Evolutionary conservation across 2,113 vertebrate species (phyloP).

Genomic region (Zootoca vivipara): DNA sequence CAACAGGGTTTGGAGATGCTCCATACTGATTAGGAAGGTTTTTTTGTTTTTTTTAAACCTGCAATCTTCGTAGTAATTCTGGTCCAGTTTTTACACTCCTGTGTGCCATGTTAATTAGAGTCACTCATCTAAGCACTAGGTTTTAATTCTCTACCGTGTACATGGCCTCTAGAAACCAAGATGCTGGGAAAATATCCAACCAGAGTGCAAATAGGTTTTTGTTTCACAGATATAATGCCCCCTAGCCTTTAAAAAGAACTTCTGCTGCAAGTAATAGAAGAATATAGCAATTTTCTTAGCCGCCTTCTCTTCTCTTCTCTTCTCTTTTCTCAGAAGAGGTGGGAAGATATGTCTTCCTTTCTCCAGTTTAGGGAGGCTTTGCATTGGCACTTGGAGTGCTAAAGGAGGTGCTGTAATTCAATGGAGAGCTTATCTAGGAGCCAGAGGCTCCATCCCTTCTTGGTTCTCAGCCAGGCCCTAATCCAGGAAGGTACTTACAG

Average conservation of each 20-base stretch:
- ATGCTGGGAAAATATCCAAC: conserved; percentile 18
- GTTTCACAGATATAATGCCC: conserved; percentile 2
- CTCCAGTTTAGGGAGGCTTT: not conserved
- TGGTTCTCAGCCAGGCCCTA: not conserved
- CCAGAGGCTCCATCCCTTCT: not conserved
- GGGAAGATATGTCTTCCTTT: not conserved
- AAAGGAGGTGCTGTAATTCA: not conserved
- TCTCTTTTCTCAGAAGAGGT: not conserved
- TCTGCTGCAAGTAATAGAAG: not conserved
- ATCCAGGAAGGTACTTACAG: not conserved
- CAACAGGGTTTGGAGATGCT: not conserved
- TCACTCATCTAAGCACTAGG: not conserved
- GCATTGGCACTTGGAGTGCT: not conserved
- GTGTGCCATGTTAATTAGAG: not conserved
- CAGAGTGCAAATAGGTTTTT: conserved; percentile 20
- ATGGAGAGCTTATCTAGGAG: not conserved
- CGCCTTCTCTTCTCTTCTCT: not conserved
- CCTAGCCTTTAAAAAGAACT: conserved; percentile 8
- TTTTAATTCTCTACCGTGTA: not conserved
- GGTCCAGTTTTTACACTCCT: not conserved
- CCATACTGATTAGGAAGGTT: not conserved
- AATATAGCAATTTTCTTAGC: conserved; percentile 12
- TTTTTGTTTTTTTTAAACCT: not conserved
- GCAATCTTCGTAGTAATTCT: conserved; percentile 1
- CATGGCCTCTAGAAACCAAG: conserved; percentile 2